A percentile compares a stretch with the other conserved stretches of the same genome.
These are phyloP conservation scores for Acanthis flammea DNA, from an alignment of 2,797 vertebrate species.

Conservation along the genomic window DNA sequence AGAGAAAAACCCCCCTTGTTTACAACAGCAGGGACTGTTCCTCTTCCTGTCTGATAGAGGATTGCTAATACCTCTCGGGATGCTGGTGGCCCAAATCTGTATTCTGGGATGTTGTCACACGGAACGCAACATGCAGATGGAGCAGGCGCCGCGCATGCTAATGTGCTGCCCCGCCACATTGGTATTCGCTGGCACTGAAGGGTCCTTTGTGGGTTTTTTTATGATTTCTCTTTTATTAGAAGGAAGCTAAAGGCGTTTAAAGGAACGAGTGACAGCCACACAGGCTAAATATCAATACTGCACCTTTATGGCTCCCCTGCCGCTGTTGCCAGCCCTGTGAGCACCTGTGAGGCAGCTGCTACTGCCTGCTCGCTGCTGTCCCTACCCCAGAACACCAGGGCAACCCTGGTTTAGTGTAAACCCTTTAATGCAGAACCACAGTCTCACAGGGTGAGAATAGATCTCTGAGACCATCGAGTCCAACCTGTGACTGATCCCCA, in stretches of 20 bases:
- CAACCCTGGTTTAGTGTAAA: not conserved
- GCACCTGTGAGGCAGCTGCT: not conserved
- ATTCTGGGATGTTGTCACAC: slow-evolving; percentile 55
- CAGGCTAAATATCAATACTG: slow-evolving; percentile 5
- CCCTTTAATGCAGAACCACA: not conserved
- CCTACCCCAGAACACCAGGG: not conserved
- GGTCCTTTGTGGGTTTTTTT: not conserved
- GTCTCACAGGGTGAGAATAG: not conserved
- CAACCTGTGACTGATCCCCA: not conserved
- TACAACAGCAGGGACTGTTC: slow-evolving; percentile 30
- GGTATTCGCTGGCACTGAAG: not conserved
- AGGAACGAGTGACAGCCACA: not conserved
- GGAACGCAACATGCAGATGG: slow-evolving; percentile 28
- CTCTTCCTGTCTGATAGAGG: slow-evolving; percentile 15
- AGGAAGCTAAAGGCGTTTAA: slow-evolving; percentile 41
- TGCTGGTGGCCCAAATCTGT: slow-evolving; percentile 14
- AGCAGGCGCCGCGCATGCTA: not conserved
- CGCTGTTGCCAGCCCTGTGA: fast-evolving
- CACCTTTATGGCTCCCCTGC: not conserved
- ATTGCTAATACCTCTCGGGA: slow-evolving; percentile 15
- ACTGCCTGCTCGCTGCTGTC: not conserved
- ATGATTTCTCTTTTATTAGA: slow-evolving; percentile 57
- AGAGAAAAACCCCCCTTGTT: slow-evolving; percentile 45
- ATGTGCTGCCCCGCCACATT: not conserved
- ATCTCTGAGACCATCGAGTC: not conserved